Percentiles rank a stretch among this genome's conserved stretches.
Conservation (phyloP, 2,888 invertebrate species). For the Nasonia oneida region DNA sequence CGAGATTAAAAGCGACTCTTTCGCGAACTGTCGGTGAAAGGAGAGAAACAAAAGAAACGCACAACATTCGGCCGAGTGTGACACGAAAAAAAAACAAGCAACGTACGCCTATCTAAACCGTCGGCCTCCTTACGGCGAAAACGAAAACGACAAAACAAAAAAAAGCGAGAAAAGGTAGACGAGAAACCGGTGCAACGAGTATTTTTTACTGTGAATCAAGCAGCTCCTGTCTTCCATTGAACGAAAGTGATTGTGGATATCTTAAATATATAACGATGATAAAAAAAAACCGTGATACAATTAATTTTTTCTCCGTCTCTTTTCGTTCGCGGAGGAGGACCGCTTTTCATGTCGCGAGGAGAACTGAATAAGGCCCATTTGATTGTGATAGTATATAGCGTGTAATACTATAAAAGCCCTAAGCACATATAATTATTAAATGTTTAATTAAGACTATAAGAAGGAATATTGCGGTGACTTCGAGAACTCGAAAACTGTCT, state of each 20-base stretch:
- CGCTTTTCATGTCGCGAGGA: constrained; percentile 66
- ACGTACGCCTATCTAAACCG: constrained; percentile 26
- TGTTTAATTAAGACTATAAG: constrained; percentile 62
- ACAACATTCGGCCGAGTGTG: constrained; percentile 50
- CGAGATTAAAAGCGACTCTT: constrained; percentile 67
- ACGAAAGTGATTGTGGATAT: constrained; percentile 60
- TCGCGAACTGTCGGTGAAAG: constrained; percentile 30
- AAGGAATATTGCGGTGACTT: constrained; percentile 18
- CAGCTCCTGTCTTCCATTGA: constrained; percentile 57
- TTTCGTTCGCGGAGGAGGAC: constrained; percentile 61
- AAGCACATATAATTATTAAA: constrained; percentile 66
- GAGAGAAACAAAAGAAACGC: constrained; percentile 44
- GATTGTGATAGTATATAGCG: constrained; percentile 75
- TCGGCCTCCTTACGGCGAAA: constrained; percentile 27
- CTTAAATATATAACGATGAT: constrained; percentile 43
- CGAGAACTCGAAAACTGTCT: constrained; percentile 21
- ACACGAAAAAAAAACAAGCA: constrained; percentile 17
- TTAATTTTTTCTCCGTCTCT: constrained; percentile 13
- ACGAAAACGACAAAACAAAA: constrained; percentile 13
- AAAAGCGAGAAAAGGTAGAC: constrained; percentile 50
- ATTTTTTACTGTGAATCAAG: constrained; percentile 53
- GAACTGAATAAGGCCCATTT: constrained; percentile 68
- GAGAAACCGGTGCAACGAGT: constrained; percentile 53
- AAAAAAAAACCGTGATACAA: constrained; percentile 45
- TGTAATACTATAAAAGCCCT: constrained; percentile 71